These are phyloP conservation scores for Lithophane semibrunnea DNA, from an alignment of 2,888 invertebrate genomes.

Conservation along the genomic window DNA sequence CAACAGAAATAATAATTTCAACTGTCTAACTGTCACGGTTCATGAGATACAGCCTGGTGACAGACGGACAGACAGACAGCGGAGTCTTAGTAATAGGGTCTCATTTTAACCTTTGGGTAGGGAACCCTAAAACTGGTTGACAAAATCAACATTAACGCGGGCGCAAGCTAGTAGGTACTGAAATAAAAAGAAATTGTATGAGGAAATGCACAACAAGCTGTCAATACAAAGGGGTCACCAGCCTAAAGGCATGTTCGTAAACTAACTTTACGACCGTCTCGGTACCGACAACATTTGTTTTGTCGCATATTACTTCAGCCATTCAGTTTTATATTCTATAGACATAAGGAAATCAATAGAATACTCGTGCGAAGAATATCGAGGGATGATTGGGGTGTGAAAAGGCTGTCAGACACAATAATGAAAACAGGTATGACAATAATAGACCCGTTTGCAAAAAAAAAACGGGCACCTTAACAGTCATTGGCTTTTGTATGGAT, in stretches of 20 bases:
- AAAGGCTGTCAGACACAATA: conserved; percentile 5
- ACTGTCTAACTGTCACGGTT: no score
- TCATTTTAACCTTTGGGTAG: no score
- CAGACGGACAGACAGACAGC: no score
- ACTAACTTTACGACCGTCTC: conserved; percentile 30
- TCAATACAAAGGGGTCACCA: conserved; percentile 34
- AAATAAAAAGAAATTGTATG: background rate
- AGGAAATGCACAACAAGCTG: background rate
- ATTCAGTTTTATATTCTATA: conserved; percentile 33
- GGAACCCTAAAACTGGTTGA: background rate
- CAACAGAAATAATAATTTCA: no score
- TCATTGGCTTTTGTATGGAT: no score
- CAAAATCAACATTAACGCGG: background rate
- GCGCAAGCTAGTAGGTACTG: background rate
- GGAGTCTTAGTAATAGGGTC: no score
- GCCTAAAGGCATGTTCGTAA: conserved; percentile 31
- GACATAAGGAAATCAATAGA: conserved; percentile 37
- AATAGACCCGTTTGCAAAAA: no score
- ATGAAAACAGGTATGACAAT: background rate
- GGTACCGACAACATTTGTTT: conserved; percentile 18
- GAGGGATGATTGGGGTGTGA: conserved; percentile 16
- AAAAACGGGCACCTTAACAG: no score
- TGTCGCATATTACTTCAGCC: conserved; percentile 23
- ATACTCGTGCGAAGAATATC: conserved; percentile 7
- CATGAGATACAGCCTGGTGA: no score